A percentile compares a stretch with the other conserved stretches of the same genome.
phyloP scores from a whole-genome alignment of 2,888 invertebrate species.

The Phytoseiulus persimilis region DNA sequence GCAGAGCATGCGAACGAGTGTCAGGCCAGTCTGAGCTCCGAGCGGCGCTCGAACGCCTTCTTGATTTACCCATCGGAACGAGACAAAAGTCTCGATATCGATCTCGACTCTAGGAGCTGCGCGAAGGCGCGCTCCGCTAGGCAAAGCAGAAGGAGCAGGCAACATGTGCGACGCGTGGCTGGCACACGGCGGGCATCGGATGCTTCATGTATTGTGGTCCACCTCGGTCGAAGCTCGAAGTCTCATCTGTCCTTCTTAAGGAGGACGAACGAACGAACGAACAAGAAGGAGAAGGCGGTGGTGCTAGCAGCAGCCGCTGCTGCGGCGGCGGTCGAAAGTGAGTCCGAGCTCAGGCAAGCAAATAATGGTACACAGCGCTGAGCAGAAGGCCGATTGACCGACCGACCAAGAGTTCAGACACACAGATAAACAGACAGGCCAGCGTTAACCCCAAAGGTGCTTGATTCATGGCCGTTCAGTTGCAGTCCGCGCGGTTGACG shows the following conservation, averaged over 20 bases:
- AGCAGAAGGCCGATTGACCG: not conserved
- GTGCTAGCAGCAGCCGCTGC: not conserved
- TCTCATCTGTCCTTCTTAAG: not conserved
- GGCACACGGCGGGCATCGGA: not conserved
- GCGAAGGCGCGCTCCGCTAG: not conserved
- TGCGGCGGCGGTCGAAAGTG: not conserved
- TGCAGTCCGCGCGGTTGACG: not conserved
- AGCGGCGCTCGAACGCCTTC: not conserved
- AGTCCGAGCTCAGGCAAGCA: not conserved
- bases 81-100: not conserved
- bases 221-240: not conserved
- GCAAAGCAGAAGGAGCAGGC: not conserved
- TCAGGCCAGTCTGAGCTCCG: too few species aligned
- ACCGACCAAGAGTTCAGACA: not conserved
- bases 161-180: not conserved
- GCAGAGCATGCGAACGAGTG: too few species aligned
- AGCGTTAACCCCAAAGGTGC: constrained; percentile 5
- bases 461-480: not conserved
- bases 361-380: not conserved
- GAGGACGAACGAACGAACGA: not conserved
- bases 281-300: not conserved
- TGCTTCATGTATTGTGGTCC: not conserved
- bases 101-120: not conserved
- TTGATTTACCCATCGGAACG: not conserved
- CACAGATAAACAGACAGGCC: not conserved